A percentile compares a stretch with the other conserved stretches of the same genome.
Conservation (phyloP, 1,140 invertebrate species). For the Conus ventricosus region DNA sequence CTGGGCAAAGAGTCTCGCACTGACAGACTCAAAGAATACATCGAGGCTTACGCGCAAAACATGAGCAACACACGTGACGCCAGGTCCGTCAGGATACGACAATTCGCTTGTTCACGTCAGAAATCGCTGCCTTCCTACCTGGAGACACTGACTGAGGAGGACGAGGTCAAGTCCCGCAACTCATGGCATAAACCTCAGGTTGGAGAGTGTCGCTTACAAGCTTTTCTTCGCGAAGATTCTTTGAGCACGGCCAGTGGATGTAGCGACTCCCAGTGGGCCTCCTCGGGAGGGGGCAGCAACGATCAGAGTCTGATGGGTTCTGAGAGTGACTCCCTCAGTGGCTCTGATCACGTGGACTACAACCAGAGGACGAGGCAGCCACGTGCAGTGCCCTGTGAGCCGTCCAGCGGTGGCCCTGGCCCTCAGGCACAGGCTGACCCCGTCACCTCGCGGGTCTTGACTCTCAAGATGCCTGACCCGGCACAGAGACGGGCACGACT, state of each 20-base stretch:
- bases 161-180: conserved; percentile 55
- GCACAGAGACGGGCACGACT: background rate
- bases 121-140: conserved; percentile 65
- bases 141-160: conserved; percentile 67
- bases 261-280: background rate
- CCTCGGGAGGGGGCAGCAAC: conserved; percentile 20
- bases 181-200: conserved; percentile 44
- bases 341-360: conserved; percentile 15
- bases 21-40: conserved; percentile 37
- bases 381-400: background rate
- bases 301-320: conserved; percentile 31
- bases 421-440: background rate
- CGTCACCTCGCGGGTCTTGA: background rate
- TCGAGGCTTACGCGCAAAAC: conserved; percentile 31
- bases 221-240: conserved; percentile 29
- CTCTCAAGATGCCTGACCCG: background rate
- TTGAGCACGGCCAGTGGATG: background rate
- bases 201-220: conserved; percentile 30
- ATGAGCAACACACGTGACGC: background rate
- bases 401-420: background rate
- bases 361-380: background rate
- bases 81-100: conserved; percentile 43
- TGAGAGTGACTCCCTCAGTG: conserved; percentile 30
- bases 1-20: background rate
- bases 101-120: conserved; percentile 60